Base-by-base conservation (phyloP, 1,140 invertebrate species). In the Chlorops oryzae region DNA sequence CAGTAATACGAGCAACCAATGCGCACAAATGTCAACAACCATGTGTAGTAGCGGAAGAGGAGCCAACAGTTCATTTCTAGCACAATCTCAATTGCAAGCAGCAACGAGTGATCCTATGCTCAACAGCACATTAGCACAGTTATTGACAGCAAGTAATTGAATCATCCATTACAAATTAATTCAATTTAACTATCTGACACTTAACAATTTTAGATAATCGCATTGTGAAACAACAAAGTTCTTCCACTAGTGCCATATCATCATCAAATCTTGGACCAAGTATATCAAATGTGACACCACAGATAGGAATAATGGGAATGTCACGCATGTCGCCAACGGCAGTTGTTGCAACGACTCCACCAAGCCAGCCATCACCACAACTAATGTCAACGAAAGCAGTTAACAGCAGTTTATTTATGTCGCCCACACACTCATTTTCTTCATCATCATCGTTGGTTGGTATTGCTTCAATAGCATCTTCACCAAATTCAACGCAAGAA, bases 21-120 rank as follows among this genome's bases (percentile, higher is more conserved):
- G n/a, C n/a, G n/a, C n/a, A n/a, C n/a, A n/a, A n/a, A n/a, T n/a
- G n/a, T n/a, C n/a, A n/a, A n/a, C n/a, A n/a, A n/a, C n/a, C n/a
- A n/a, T n/a, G n/a, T n/a, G n/a, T n/a, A 32, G 28, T 49, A 47
- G 25, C 35, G 43, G 58, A 48, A 50, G 52, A 13, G 37, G 9
- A 6, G 43, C 50, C 18, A 58, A 55, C 22, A 51, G 43, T 24
- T 13, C 7, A 9, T 43, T 13, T 21, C 18, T 13, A 39, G 35
- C 21, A 62, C 58, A 40, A 65, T 35, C 45, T 5, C 52, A 45
- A 23, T 66, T 72, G 40, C 65, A 73, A 45, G 54, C 62, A 4
- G 59, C 69, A 2, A 62, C 72, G 22, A 71, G 70, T 52, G 68
- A 72, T 54, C 75, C 75, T 27, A 70, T 70, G 48, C 71, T 76